These are phyloP conservation scores for Chaitophorus viminalis DNA, from an alignment of 2,888 invertebrate genomes.

Conservation along the genomic window DNA sequence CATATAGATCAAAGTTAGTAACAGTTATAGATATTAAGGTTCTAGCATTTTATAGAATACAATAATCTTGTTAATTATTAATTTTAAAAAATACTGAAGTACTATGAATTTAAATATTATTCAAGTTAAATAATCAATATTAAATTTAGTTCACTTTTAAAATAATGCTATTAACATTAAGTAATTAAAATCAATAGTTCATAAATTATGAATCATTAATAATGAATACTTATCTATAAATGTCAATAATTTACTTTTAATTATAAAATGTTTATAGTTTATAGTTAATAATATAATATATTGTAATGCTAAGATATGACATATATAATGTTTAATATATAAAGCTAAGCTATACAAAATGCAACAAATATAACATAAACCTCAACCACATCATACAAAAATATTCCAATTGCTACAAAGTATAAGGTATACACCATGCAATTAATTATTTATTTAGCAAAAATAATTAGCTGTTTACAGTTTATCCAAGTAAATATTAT, in stretches of 20 bases:
- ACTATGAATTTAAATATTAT: neutral
- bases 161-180: too few species aligned
- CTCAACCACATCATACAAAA: neutral
- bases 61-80: neutral
- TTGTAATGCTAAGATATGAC: neutral
- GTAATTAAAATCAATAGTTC: neutral
- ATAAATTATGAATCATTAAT: too few species aligned
- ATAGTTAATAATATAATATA: too few species aligned
- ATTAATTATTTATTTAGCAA: neutral
- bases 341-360: conserved; percentile 2
- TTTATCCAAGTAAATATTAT: neutral
- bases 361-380: conserved; percentile 1
- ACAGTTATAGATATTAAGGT: neutral
- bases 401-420: neutral
- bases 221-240: neutral
- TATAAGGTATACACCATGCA: conserved; percentile 22
- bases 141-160: too few species aligned
- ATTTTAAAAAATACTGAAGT: neutral
- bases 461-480: neutral
- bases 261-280: too few species aligned
- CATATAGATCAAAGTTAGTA: neutral
- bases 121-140: neutral
- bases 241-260: neutral
- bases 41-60: neutral
- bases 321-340: neutral